These are phyloP conservation scores for Bilobella aurantiaca DNA, from an alignment of 1,140 invertebrate genomes.

Conservation along the genomic window DNA sequence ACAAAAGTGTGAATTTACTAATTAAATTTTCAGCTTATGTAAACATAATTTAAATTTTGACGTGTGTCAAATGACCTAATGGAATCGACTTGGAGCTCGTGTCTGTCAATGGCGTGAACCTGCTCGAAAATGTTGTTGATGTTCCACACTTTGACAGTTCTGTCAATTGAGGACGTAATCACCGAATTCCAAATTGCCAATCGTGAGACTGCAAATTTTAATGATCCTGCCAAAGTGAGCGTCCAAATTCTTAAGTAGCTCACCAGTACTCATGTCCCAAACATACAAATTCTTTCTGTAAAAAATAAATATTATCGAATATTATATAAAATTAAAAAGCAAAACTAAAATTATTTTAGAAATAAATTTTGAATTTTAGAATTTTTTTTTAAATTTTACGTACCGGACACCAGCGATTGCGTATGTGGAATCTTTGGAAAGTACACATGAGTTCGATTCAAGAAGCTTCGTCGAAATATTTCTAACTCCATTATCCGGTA, in stretches of 20 bases:
- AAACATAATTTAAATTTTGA: too few species aligned
- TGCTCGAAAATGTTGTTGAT: constrained; percentile 98
- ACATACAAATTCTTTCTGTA: constrained; percentile 86
- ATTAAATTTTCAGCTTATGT: too few species aligned
- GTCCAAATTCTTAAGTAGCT: constrained; percentile 82
- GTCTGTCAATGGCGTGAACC: constrained; percentile 88
- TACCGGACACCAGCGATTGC: constrained; percentile 85
- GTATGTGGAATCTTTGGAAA: constrained; percentile 80
- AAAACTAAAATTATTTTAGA: too few species aligned
- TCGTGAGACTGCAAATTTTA: constrained; percentile 69
- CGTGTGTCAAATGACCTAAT: too few species aligned
- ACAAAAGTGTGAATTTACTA: too few species aligned
- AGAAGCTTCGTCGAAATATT: constrained; percentile 86
- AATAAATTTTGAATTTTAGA: too few species aligned
- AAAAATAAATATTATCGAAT: constrained; percentile 7
- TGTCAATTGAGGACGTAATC: constrained; percentile 92
- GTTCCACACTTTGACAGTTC: constrained; percentile 98
- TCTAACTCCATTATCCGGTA: constrained; percentile 72
- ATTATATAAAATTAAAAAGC: constrained; percentile 6
- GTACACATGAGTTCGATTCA: constrained; percentile 77
- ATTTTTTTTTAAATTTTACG: constrained; percentile 1
- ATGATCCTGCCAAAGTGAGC: constrained; percentile 96
- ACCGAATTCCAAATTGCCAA: constrained; percentile 85
- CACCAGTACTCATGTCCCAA: constrained; percentile 67
- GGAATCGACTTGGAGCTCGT: constrained; percentile 88